Percentiles rank a stretch among this genome's conserved stretches.
phyloP scores from a whole-genome alignment of 2,888 invertebrate species.

The Xanthorhoe spadicearia region DNA sequence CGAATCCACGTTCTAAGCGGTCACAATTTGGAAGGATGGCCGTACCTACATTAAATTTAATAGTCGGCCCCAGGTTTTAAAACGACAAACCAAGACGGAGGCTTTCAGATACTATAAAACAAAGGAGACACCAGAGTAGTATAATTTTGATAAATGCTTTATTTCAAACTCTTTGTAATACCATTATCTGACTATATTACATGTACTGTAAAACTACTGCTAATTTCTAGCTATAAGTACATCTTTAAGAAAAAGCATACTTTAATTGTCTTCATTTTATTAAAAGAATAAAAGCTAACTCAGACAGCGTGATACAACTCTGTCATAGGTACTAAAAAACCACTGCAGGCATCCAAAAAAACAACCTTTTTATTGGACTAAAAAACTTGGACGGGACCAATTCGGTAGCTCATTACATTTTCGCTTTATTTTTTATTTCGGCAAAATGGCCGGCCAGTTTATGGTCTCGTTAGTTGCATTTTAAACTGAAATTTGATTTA shows the following conservation, averaged over 20 bases:
- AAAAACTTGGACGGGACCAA: conserved; percentile 60
- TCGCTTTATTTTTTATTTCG: conserved; percentile 72
- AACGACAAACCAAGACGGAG: too few species aligned
- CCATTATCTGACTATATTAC: too few species aligned
- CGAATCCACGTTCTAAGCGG: too few species aligned
- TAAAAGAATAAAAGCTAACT: conserved; percentile 3
- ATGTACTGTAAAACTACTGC: too few species aligned
- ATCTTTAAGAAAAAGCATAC: too few species aligned
- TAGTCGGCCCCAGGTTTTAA: too few species aligned
- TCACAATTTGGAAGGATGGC: too few species aligned
- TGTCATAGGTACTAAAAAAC: conserved; percentile 22
- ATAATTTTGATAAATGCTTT: too few species aligned
- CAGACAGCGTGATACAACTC: conserved; percentile 3
- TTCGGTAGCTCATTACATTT: conserved; percentile 71
- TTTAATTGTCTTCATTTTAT: neutral
- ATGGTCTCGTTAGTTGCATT: conserved; percentile 63
- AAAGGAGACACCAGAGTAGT: too few species aligned
- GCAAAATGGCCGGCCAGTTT: conserved; percentile 62
- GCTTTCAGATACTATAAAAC: too few species aligned
- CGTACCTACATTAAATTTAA: too few species aligned
- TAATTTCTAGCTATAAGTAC: neutral
- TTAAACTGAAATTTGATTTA: conserved; percentile 67
- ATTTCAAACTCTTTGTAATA: too few species aligned
- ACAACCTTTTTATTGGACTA: conserved; percentile 59
- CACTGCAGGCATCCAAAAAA: conserved; percentile 46